Conservation (phyloP, 2,888 invertebrate species). For the Drosophila tanythrix region DNA sequence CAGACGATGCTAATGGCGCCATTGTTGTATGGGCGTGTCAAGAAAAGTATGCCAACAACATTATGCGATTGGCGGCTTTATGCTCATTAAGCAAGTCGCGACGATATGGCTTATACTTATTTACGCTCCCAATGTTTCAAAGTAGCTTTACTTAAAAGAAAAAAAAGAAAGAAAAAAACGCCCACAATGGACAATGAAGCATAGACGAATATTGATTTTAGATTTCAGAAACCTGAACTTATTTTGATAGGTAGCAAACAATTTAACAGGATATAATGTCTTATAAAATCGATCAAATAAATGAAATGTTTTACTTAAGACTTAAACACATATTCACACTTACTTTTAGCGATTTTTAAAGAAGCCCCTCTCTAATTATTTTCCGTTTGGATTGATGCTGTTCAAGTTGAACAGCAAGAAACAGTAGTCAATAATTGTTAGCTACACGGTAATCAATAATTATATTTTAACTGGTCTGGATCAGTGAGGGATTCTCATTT, state of each 20-base stretch:
- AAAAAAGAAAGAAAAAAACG: background rate
- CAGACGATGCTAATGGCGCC: constrained; percentile 64
- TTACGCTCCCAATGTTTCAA: background rate
- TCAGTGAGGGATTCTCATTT: background rate
- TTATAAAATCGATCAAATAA: background rate
- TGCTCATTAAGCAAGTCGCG: constrained; percentile 47
- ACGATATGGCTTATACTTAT: constrained; percentile 20
- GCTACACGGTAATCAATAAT: background rate
- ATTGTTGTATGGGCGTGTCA: constrained; percentile 44
- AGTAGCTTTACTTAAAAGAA: background rate
- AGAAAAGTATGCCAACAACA: constrained; percentile 35
- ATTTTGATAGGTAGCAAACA: background rate
- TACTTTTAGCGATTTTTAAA: background rate
- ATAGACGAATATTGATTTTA: background rate
- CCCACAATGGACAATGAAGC: background rate
- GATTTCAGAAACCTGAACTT: background rate
- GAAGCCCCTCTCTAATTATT: background rate
- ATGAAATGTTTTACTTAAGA: background rate
- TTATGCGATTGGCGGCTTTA: constrained; percentile 48
- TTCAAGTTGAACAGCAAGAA: background rate
- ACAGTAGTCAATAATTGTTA: background rate
- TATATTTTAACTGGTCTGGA: background rate
- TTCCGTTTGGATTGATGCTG: background rate
- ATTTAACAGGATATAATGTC: background rate
- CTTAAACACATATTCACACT: background rate